These are phyloP conservation scores for Zygaena filipendulae DNA, from an alignment of 2,888 invertebrate genomes.

Conservation along the genomic window DNA sequence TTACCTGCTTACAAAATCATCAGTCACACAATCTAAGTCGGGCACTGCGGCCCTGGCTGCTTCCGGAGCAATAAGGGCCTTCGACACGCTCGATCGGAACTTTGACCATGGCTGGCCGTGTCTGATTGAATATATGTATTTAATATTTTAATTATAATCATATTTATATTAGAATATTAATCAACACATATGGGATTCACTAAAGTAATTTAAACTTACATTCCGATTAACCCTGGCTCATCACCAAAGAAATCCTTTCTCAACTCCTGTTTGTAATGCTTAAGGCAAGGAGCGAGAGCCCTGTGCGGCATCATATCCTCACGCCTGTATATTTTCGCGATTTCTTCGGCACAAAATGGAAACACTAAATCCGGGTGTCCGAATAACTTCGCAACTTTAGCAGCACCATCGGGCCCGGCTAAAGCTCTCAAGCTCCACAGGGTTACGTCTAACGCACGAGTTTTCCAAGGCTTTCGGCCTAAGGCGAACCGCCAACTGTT, in stretches of 20 bases:
- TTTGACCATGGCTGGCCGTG: slow-evolving; percentile 90
- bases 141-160: not conserved
- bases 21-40: slow-evolving; percentile 78
- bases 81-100: slow-evolving; percentile 86
- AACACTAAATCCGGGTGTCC: slow-evolving; percentile 82
- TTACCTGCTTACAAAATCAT: slow-evolving; percentile 79
- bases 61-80: slow-evolving; percentile 82
- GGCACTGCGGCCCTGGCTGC: slow-evolving; percentile 81
- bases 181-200: not conserved
- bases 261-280: slow-evolving; percentile 76
- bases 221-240: slow-evolving; percentile 78
- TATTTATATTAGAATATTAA: not conserved
- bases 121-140: slow-evolving; percentile 51
- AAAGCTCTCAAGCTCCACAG: slow-evolving; percentile 57
- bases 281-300: slow-evolving; percentile 78
- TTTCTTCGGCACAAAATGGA: slow-evolving; percentile 78
- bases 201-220: slow-evolving; percentile 66
- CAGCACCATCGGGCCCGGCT: slow-evolving; percentile 61
- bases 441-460: slow-evolving; percentile 65
- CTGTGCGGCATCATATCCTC: slow-evolving; percentile 78
- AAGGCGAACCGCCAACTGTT: slow-evolving; percentile 85
- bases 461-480: slow-evolving; percentile 50
- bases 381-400: slow-evolving; percentile 74
- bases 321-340: slow-evolving; percentile 75
- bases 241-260: slow-evolving; percentile 77